phyloP scores from a whole-genome alignment of 2,113 vertebrate species.

The Crotalus horridus region DNA sequence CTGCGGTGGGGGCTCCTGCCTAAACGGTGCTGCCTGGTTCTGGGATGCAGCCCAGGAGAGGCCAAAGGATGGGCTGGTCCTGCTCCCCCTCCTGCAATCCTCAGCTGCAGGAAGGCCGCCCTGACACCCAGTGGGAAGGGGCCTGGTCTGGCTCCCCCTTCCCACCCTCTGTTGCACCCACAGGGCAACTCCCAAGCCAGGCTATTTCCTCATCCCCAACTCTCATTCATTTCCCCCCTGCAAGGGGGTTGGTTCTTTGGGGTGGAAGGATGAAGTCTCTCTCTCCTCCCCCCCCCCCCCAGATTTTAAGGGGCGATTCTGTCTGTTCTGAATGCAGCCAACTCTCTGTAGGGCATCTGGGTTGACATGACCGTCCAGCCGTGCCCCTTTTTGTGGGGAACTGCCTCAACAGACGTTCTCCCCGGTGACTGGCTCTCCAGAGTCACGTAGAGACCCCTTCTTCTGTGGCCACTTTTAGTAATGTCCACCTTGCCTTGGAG shows the following conservation, averaged over 20 bases:
- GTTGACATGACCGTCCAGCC: neutral
- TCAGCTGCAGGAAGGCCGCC: neutral
- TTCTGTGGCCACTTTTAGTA: neutral
- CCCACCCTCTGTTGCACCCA: neutral
- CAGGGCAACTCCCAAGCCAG: neutral
- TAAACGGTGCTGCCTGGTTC: neutral
- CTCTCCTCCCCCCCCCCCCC: neutral
- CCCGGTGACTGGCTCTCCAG: neutral
- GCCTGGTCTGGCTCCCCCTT: neutral
- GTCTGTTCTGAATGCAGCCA: neutral
- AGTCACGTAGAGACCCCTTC: neutral
- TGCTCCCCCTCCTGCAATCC: neutral
- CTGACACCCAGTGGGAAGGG: neutral
- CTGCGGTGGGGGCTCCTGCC: neutral
- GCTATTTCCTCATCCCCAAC: neutral
- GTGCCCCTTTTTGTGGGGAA: neutral
- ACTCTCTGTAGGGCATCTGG: neutral
- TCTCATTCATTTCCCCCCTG: neutral
- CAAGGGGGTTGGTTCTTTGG: neutral
- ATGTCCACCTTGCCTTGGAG: too few species aligned
- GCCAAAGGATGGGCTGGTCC: neutral
- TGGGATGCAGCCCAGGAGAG: neutral
- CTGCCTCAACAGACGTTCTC: neutral
- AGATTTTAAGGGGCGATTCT: neutral
- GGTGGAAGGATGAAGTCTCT: neutral